phyloP scores from a whole-genome alignment of 1,140 invertebrate genomes.

The Aphis craccivora region DNA sequence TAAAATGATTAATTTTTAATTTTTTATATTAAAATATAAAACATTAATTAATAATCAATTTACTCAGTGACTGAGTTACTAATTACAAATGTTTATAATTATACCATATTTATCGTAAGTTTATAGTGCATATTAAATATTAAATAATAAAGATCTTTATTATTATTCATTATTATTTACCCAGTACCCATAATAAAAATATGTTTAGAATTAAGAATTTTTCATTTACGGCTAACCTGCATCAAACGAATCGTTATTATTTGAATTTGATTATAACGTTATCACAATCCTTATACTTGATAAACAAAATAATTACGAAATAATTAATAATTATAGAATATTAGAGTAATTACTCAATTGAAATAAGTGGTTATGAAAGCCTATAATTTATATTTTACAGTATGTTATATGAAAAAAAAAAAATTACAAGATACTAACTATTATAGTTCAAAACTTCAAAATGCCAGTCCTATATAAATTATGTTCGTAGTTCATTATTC shows the following conservation, averaged over 20 bases:
- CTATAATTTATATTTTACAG: too few relatives aligned
- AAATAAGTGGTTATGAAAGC: too few relatives aligned
- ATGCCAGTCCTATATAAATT: too few relatives aligned
- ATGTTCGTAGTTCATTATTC: too few relatives aligned
- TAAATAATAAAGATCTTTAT: not conserved
- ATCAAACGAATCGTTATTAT: not conserved
- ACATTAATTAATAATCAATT: not conserved
- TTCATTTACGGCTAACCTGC: not conserved
- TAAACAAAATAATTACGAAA: not conserved
- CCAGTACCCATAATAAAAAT: not conserved
- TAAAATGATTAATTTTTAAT: not conserved
- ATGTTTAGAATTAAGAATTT: not conserved
- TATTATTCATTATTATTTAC: not conserved
- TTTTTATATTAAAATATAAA: not conserved
- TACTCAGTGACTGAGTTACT: not conserved
- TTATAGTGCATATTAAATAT: not conserved
- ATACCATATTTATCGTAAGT: not conserved
- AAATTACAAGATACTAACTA: too few relatives aligned
- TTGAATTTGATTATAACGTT: not conserved
- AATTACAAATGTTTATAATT: not conserved
- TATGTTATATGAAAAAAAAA: too few relatives aligned
- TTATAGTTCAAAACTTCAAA: too few relatives aligned
- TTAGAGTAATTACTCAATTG: too few relatives aligned
- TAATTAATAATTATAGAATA: too few relatives aligned
- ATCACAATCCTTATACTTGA: not conserved